phyloP scores from a whole-genome alignment of 2,113 vertebrate species.

The Aegotheles bennettii region DNA sequence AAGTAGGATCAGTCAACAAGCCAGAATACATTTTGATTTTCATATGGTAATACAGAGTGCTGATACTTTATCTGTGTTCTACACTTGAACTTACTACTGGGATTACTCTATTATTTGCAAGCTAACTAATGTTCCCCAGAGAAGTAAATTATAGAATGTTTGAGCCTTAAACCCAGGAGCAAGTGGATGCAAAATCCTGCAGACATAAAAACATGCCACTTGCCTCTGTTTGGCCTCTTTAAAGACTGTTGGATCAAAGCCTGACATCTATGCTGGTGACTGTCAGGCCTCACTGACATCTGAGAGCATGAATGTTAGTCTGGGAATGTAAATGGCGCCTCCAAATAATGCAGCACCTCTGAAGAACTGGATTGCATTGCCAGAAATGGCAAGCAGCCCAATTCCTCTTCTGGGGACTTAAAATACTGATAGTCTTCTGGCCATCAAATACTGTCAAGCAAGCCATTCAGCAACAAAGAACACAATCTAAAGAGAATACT shows the following conservation, averaged over 20 bases:
- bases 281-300: conserved; percentile 25
- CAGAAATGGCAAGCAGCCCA: neutral
- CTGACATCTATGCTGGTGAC: neutral
- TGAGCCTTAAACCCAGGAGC: neutral
- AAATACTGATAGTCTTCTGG: neutral
- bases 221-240: neutral
- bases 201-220: neutral
- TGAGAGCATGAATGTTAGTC: conserved; percentile 23
- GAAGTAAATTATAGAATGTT: neutral
- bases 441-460: neutral
- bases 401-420: neutral
- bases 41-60: neutral
- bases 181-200: neutral
- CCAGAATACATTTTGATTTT: neutral
- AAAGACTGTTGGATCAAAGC: neutral
- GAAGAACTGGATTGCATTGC: neutral
- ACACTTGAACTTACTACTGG: neutral
- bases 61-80: neutral
- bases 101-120: neutral
- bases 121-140: neutral
- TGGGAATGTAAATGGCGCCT: conserved; percentile 19
- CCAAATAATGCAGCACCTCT: conserved; percentile 30
- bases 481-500: neutral
- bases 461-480: neutral
- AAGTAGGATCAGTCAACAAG: neutral